phyloP scores from a whole-genome alignment of 2,888 invertebrate species.

The Vanessa cardui region DNA sequence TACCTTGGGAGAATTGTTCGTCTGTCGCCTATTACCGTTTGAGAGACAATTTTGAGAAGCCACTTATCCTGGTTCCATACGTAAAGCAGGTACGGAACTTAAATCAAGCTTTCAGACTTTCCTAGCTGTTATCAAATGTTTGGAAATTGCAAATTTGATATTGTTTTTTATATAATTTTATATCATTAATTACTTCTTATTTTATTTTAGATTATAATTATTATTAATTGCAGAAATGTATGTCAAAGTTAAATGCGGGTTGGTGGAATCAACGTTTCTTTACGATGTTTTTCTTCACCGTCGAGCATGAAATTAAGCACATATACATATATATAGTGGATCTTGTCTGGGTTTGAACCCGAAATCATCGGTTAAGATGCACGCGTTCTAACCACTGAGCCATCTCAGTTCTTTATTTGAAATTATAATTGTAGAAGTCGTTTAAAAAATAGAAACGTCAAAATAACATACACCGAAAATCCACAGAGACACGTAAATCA shows the following conservation, averaged over 20 bases:
- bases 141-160: neutral
- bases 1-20: slow-evolving; percentile 51
- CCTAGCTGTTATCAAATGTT: neutral
- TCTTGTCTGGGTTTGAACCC: no score
- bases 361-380: no score
- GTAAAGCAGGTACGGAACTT: slow-evolving; percentile 43
- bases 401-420: no score
- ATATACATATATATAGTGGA: no score
- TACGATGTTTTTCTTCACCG: no score
- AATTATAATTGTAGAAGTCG: neutral
- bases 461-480: neutral
- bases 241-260: no score
- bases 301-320: no score
- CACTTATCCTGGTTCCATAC: slow-evolving; percentile 47
- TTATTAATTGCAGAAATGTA: no score
- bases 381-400: no score
- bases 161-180: neutral
- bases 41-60: slow-evolving; percentile 52
- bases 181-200: neutral
- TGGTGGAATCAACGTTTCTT: no score
- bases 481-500: slow-evolving; percentile 13
- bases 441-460: neutral
- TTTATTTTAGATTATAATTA: no score
- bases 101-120: slow-evolving; percentile 31
- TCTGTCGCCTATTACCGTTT: slow-evolving; percentile 52